phyloP scores from a whole-genome alignment of 2,888 invertebrate genomes.

The Scaptomyza parva region DNA sequence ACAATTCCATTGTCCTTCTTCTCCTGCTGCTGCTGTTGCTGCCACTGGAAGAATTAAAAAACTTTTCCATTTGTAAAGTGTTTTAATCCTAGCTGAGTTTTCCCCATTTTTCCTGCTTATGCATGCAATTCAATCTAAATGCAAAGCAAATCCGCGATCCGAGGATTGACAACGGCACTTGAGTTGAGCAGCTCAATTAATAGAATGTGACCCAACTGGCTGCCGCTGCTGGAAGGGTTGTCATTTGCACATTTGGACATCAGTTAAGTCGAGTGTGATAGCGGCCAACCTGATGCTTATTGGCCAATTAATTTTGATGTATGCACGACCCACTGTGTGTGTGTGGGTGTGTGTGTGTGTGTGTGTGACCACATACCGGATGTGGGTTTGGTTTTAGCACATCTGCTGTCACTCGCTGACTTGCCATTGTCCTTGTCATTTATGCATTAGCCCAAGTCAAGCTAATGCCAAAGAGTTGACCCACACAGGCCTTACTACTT shows the following conservation, averaged over 20 bases:
- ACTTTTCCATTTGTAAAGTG: constrained; percentile 31
- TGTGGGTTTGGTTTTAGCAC: not conserved
- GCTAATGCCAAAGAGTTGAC: not conserved
- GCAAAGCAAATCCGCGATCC: constrained; percentile 42
- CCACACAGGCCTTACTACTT: not conserved
- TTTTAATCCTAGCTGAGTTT: constrained; percentile 31
- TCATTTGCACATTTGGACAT: constrained; percentile 5
- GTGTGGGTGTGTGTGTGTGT: not conserved
- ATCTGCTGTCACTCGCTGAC: not conserved
- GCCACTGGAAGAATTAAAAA: constrained; percentile 12
- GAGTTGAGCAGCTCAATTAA: constrained; percentile 48
- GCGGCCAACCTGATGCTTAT: constrained; percentile 19
- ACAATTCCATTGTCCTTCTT: not conserved
- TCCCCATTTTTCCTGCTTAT: constrained; percentile 13
- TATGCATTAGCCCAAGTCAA: constrained; percentile 9
- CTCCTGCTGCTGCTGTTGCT: too few species aligned
- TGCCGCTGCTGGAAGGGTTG: not conserved
- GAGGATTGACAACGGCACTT: not conserved
- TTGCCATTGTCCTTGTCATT: constrained; percentile 20
- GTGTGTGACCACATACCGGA: constrained; percentile 9
- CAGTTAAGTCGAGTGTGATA: constrained; percentile 8
- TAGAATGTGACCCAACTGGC: not conserved
- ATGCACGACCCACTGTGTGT: constrained; percentile 13
- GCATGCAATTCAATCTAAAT: constrained; percentile 59
- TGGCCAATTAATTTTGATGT: constrained; percentile 59